These are phyloP conservation scores for Hirtodrosophila trivittata DNA, from an alignment of 2,888 invertebrate genomes.

Conservation along the genomic window DNA sequence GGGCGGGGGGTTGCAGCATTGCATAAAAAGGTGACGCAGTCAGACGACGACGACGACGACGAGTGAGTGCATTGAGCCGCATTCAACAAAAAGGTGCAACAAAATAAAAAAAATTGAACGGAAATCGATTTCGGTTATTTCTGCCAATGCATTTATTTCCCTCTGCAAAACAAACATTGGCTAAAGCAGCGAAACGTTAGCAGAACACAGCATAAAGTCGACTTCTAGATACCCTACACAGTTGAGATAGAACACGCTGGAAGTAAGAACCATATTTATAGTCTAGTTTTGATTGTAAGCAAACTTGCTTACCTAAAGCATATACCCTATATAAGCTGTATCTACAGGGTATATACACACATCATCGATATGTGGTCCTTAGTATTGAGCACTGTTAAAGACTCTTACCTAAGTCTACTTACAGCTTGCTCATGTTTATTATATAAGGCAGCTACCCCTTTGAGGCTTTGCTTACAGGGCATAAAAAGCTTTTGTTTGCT, in stretches of 20 bases:
- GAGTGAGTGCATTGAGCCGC: slow-evolving; percentile 53
- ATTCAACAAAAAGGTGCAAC: slow-evolving; percentile 35
- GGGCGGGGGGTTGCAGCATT: slow-evolving; percentile 7
- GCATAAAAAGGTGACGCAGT: slow-evolving; percentile 55
- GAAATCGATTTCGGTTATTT: slow-evolving; percentile 69
- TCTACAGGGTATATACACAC: too few relatives aligned
- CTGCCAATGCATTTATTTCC: slow-evolving; percentile 22
- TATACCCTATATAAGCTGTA: too few relatives aligned
- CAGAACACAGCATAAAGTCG: not conserved
- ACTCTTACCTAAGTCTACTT: too few relatives aligned
- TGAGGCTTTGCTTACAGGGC: slow-evolving; percentile 2
- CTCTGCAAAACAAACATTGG: not conserved
- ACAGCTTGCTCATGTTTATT: too few relatives aligned
- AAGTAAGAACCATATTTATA: too few relatives aligned
- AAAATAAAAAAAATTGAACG: slow-evolving; percentile 43
- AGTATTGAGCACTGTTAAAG: too few relatives aligned
- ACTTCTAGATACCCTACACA: slow-evolving; percentile 1
- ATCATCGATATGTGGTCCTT: too few relatives aligned
- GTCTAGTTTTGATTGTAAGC: too few relatives aligned
- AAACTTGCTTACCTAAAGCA: too few relatives aligned
- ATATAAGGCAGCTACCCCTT: slow-evolving; percentile 1
- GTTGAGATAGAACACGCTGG: too few relatives aligned
- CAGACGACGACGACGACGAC: not conserved
- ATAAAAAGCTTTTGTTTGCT: slow-evolving; percentile 11
- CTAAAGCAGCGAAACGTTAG: not conserved